Evolutionary conservation across 92 coral and sea anemone species (phyloP).

Genomic region (Epizoanthus stellaris): DNA sequence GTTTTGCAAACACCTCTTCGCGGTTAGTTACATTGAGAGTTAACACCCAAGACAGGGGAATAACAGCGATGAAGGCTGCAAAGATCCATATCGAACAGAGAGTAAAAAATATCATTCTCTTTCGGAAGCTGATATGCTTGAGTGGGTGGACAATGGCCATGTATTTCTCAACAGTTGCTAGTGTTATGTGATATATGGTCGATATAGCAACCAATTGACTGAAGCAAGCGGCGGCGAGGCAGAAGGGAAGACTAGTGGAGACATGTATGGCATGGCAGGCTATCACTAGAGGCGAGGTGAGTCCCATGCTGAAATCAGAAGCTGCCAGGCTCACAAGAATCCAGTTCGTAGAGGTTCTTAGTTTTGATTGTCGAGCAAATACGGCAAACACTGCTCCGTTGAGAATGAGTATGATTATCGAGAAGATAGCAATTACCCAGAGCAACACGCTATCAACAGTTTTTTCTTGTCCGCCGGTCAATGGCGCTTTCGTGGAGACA

Average conservation of each 20-base stretch:
- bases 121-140: slow-evolving; percentile 65
- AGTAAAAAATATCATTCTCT: slow-evolving; percentile 44
- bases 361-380: slow-evolving; percentile 28
- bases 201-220: slow-evolving; percentile 53
- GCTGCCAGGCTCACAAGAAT: slow-evolving; percentile 36
- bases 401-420: slow-evolving; percentile 5
- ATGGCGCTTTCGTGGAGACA: no score
- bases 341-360: slow-evolving; percentile 39
- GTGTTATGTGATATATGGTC: slow-evolving; percentile 74
- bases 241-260: not conserved
- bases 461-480: no score
- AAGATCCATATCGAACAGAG: slow-evolving; percentile 65
- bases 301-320: slow-evolving; percentile 28
- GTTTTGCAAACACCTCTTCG: slow-evolving; percentile 28
- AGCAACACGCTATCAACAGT: not conserved
- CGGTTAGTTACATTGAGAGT: not conserved
- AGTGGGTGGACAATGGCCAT: slow-evolving; percentile 78
- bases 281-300: slow-evolving; percentile 15
- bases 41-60: slow-evolving; percentile 63
- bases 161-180: slow-evolving; percentile 78
- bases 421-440: not conserved
- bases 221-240: slow-evolving; percentile 22
- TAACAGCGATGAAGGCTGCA: slow-evolving; percentile 60
- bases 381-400: slow-evolving; percentile 35
- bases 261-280: not conserved